Base-by-base conservation (phyloP, 2,797 vertebrate species). In the Tarsius wallacei region DNA sequence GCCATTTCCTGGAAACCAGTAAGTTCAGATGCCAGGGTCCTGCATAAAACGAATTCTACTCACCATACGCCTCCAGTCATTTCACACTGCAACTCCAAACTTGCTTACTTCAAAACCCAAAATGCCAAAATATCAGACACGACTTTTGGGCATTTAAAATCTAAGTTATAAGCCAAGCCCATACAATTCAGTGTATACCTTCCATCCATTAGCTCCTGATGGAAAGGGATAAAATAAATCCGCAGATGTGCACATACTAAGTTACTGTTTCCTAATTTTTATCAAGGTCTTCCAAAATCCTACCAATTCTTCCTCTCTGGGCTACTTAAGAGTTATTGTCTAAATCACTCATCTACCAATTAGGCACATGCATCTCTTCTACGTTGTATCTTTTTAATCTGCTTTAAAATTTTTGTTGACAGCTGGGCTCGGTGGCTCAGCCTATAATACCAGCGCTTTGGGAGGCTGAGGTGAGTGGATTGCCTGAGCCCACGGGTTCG, bases 1-100 rank as follows among this genome's bases (percentile, higher is more conserved):
- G 49, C 70, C 70, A 76, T 8, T 86, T 94, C 78, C 78, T 89
- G 76, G 57, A 93, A n/a, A 63, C 76, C 91, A 83, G 73, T 28
- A 63, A 84, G 36, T 55, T 57, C 83, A 76, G 90, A 87, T 49
- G 51, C 61, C 22, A 42, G 8, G 10, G n/a, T 61, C 63, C 14
- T 13, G 36, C 15, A 68, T 2, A 8, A 49, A 83, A 73, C 42
- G 17, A 53, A 26, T 14, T 91, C 57, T 21, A 5, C 51, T 51
- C 7, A 28, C 22, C 51, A 68, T 1, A 13, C 17, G 53, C 71
- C 47, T 64, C 14, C 22, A 57, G 11, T 19, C 12, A 7, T 16
- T 28, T 33, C 85, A 70, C 13, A 26, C 3, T 0, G 42, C 63
- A 88, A 93, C 83, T 49, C 33, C 28, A 89, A 26, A 36, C 51